A percentile compares a stretch with the other conserved stretches of the same genome.
Conservation (phyloP, 1,140 invertebrate genomes). For the Drosophila sturtevanti region DNA sequence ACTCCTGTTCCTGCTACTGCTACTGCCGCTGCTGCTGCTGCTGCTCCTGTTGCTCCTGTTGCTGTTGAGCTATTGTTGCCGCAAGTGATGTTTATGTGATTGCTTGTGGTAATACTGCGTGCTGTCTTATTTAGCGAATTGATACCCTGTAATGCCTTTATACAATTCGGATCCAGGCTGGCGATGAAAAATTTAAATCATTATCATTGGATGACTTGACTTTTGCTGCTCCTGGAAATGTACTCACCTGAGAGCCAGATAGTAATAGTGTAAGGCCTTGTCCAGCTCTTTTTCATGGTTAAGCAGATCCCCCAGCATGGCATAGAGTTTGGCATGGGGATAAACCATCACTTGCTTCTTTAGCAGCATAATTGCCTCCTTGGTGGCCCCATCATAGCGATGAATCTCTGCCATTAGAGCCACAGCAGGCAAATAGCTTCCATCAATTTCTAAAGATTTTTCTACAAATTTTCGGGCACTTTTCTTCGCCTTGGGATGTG, state of each 20-base stretch:
- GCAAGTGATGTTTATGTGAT: constrained; percentile 1
- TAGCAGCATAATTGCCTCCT: constrained; percentile 60
- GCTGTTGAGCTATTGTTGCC: background rate
- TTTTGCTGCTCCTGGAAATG: too few relatives aligned
- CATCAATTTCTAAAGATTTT: constrained; percentile 68
- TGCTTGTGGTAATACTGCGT: constrained; percentile 24
- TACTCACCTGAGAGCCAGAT: constrained; percentile 60
- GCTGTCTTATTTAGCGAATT: constrained; percentile 51
- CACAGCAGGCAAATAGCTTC: constrained; percentile 66
- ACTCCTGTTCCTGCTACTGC: background rate
- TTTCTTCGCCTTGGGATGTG: constrained; percentile 39
- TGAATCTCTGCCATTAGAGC: constrained; percentile 61
- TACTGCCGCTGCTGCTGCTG: background rate
- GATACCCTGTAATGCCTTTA: constrained; percentile 60
- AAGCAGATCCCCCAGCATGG: constrained; percentile 65
- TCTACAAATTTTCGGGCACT: constrained; percentile 63
- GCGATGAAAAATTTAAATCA: background rate
- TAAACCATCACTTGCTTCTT: constrained; percentile 55
- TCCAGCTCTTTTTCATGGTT: constrained; percentile 53
- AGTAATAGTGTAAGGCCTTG: constrained; percentile 70
- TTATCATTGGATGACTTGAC: background rate
- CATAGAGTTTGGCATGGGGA: constrained; percentile 63
- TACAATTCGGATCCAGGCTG: constrained; percentile 64
- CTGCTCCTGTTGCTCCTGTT: background rate
- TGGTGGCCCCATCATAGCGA: constrained; percentile 50